Evolutionary conservation across 2,888 invertebrate genomes (phyloP).

Genomic region (Galerucella nymphaeae): DNA sequence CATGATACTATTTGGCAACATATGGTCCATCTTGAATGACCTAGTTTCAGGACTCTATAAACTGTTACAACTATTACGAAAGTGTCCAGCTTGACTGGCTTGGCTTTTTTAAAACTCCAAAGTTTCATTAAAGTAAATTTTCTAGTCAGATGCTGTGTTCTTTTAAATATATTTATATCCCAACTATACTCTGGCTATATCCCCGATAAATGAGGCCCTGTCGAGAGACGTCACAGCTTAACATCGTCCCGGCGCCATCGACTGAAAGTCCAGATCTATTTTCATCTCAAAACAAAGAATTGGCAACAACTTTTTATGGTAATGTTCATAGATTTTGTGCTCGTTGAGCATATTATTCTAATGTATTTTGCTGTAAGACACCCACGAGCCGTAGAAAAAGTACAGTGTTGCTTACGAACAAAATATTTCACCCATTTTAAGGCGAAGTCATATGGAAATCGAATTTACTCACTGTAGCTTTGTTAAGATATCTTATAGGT

Average conservation of each 20-base stretch:
- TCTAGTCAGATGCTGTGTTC: neutral
- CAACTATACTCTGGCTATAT: conserved; percentile 3
- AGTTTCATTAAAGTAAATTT: too few species aligned
- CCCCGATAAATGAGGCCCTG: conserved; percentile 39
- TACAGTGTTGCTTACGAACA: neutral
- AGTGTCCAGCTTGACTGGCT: too few species aligned
- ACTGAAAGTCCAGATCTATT: conserved; percentile 46
- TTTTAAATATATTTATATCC: conserved; percentile 11
- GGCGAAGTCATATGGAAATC: conserved; percentile 7
- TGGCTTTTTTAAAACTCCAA: too few species aligned
- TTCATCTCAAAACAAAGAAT: conserved; percentile 51
- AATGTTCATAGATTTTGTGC: conserved; percentile 42
- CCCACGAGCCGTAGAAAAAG: conserved; percentile 19
- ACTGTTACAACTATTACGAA: too few species aligned
- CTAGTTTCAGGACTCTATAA: too few species aligned
- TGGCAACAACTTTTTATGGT: conserved; percentile 45
- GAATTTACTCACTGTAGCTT: too few species aligned
- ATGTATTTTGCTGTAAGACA: conserved; percentile 31
- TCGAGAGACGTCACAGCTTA: conserved; percentile 48
- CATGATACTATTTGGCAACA: too few species aligned
- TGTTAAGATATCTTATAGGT: too few species aligned
- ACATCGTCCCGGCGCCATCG: conserved; percentile 50
- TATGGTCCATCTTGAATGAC: too few species aligned
- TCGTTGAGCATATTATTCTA: conserved; percentile 43
- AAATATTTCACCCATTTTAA: neutral